Evolutionary conservation across 2,888 invertebrate genomes (phyloP), one percentile per base, ranked within the genome.

Genomic region (Andrena chrysosceles): DNA sequence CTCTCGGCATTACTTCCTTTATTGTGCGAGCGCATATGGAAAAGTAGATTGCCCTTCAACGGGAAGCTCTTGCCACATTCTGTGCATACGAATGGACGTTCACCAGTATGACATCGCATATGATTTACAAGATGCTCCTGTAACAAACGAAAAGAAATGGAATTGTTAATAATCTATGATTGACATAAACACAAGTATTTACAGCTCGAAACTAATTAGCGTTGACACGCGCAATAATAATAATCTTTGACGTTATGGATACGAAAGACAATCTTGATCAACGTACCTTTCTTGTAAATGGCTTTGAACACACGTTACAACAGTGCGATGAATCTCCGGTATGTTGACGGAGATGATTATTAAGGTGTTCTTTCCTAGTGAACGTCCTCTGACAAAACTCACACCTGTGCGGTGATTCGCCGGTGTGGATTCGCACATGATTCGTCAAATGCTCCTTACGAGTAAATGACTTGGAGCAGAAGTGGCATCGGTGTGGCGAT

Each of bases 21-120:
- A 91, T 97, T 97, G 94, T 98, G 98, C 85, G 98, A 97, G 79
- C 98, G 96, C 94, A 97, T 97, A 93, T 98, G 98, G 95, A 98
- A 98, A 85, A 98, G 95, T 64, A 98, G 94, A 92, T 98, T 97
- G 77, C 97, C 97, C 94, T 97, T 97, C 67, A 97, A 94, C 0
- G 97, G 97, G 94, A 98, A 98, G 68, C 97, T 97, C 93, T 97
- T 98, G 91, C 98, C 98, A 93, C 98, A 98, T 91, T 97, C 97
- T 82, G 96, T 96, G 92, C 98, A 98, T 74, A 97, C 96, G 93
- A 96, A 97, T 7, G 98, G 98, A 64, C 97, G 95, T 93, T 98
- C 97, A 66, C 97, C 96, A 87, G 96, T 96, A 95, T 98, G 96
- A 91, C 93, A 97, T 94, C 96, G 95, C 97, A 97, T 97, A 91